Base-by-base conservation (phyloP, 2,888 invertebrate genomes). In the Pinctada fucata region DNA sequence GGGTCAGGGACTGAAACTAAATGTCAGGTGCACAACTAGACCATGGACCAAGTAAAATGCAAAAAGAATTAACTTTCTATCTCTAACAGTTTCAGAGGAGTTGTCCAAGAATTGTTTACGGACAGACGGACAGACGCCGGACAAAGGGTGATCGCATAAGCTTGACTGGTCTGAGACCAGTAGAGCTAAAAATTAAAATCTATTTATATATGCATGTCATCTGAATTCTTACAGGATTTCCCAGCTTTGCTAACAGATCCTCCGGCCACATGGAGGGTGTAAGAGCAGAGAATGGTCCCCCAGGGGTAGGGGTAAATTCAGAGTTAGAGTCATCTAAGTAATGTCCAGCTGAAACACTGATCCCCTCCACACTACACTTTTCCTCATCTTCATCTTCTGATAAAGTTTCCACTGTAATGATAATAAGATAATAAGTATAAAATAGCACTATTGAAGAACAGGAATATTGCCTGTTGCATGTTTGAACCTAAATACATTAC, bases 181-280 rank as follows among this genome's bases (percentile, higher is more conserved):
- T n/a, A n/a, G n/a, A n/a, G n/a, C n/a, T n/a, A 31, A 31, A 31
- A 31, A 31, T 31, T 31, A 31, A 31, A 31, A 31, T 31, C 31
- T 31, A 31, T 31, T 31, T 31, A 31, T 31, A 31, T 31, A 31
- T 31, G 31, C 31, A 31, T 31, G 31, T 31, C 31, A 1, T 31
- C 31, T 31, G 31, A 31, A 31, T 31, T 49, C 85, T 78, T 84
- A 91, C 91, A 50, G 90, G 90, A 79, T 91, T 89, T 77, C 85
- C 88, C 16, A 93, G 93, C 92, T 96, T 96, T 1, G 95, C 95
- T 92, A 97, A 94, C 77, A 98, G 96, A 91, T 98, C 97, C 92
- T 98, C 97, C 0, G 98, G 98, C 95, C 98, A 97, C 97, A 99
- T 98, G 81, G 97, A 98, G 2, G 98, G 95, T 1, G 97, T 98